Base-by-base conservation (phyloP, 2,888 invertebrate species). In the Temnothorax ravouxi region DNA sequence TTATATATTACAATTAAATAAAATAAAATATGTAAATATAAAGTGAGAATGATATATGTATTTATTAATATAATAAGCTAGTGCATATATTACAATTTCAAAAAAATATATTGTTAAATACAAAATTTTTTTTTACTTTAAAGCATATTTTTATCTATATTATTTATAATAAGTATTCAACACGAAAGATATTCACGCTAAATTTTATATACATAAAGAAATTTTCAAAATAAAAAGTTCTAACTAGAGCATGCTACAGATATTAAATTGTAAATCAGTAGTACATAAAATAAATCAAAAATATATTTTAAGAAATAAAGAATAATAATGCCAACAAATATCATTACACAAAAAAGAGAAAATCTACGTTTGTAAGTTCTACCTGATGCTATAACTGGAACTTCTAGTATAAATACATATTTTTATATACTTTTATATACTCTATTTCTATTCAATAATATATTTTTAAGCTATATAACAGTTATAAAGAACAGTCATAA, bases 111-210 rank as follows among this genome's bases (percentile, higher is more conserved):
- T 4, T 47, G 69, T 71, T 47, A 47, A 69, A 59, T 59, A 21
- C 13, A 77, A 2, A 13, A 64, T n/a, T 56, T 52, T 38, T 34
- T 34, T 9, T 56, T 44, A 13, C 9, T 66, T 47, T 56, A 38
- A 15, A 56, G 18, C 6, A 47, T 9, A 50, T 29, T 69, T 67
- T 79, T 38, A 54, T 21, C 6, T 41, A 47, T 38, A 25, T 38
- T 18, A 21, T 21, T 34, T 34, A 25, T 44, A 44, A 44, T 34
- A 38, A 52, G 3, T 62, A 29, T 34, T 72, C 34, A 38, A 76
- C 47, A 62, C 54, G 59, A 69, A 50, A 84, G 21, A 81, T 50
- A 81, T 50, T 79, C 76, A 64, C 80, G 59, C 76, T 29, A 59
- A 54, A 44, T 62, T 74, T 61, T 62, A 44, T 29, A 38, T 47